phyloP scores from a whole-genome alignment of 1,140 invertebrate genomes.

The Drosophila lacertosa region DNA sequence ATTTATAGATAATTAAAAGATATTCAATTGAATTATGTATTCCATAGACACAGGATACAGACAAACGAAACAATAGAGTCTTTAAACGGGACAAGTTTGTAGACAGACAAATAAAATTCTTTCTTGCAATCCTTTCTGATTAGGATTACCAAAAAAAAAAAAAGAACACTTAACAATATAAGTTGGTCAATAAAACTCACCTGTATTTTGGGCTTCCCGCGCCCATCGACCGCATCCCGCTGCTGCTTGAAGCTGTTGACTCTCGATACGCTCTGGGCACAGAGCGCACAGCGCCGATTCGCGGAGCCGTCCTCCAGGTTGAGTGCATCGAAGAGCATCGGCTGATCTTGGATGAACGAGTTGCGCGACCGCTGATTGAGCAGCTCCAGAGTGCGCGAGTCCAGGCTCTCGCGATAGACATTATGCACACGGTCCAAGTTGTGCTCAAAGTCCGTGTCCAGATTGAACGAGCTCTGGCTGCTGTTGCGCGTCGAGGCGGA shows the following conservation, averaged over 20 bases:
- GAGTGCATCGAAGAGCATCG: slow-evolving; percentile 63
- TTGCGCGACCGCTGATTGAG: slow-evolving; percentile 75
- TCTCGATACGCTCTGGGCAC: slow-evolving; percentile 32
- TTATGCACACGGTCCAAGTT: slow-evolving; percentile 77
- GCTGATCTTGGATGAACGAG: slow-evolving; percentile 68
- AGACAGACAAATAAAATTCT: too few relatives aligned
- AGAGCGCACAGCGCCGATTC: slow-evolving; percentile 33
- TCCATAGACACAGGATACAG: too few relatives aligned
- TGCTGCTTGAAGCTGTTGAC: slow-evolving; percentile 58
- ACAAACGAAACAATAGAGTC: too few relatives aligned
- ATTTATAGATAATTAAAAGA: too few relatives aligned
- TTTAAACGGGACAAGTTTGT: too few relatives aligned
- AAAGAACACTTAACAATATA: too few relatives aligned
- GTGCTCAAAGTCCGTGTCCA: slow-evolving; percentile 73
- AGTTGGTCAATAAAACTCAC: slow-evolving; percentile 25
- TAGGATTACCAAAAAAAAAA: too few relatives aligned
- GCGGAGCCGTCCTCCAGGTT: slow-evolving; percentile 69
- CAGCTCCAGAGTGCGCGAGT: slow-evolving; percentile 73
- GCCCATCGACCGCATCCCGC: slow-evolving; percentile 65
- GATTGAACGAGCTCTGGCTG: slow-evolving; percentile 55
- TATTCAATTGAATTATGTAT: too few relatives aligned
- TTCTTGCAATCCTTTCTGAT: too few relatives aligned
- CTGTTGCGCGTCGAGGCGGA: slow-evolving; percentile 47
- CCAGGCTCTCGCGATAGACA: slow-evolving; percentile 77
- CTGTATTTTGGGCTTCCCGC: slow-evolving; percentile 61